Conservation (phyloP, 2,797 vertebrate genomes). For the Galaxias olidus region DNA sequence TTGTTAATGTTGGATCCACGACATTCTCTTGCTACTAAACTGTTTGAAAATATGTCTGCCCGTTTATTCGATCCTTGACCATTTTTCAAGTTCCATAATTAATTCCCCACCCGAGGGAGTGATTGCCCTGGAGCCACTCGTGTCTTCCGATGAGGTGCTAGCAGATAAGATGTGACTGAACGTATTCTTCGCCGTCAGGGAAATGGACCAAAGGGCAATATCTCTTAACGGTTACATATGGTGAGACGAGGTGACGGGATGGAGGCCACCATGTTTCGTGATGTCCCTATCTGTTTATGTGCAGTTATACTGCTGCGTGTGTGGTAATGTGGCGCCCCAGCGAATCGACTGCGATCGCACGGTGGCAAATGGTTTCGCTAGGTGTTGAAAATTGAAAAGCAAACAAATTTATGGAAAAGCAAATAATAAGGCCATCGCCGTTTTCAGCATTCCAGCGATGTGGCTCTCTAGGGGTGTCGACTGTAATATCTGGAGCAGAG, state of each 20-base stretch:
- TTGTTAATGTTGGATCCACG: no score
- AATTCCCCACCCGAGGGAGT: slow-evolving; percentile 39
- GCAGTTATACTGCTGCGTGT: slow-evolving; percentile 45
- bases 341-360: slow-evolving; percentile 66
- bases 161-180: slow-evolving; percentile 49
- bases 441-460: slow-evolving; percentile 23
- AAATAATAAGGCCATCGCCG: slow-evolving; percentile 52
- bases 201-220: slow-evolving; percentile 67
- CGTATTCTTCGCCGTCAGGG: slow-evolving; percentile 48
- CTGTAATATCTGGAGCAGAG: slow-evolving; percentile 54
- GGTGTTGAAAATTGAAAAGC: slow-evolving; percentile 60
- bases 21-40: not conserved
- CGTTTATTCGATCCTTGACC: slow-evolving; percentile 46
- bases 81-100: slow-evolving; percentile 49
- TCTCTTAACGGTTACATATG: slow-evolving; percentile 66
- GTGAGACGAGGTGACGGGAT: slow-evolving; percentile 57
- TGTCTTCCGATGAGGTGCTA: slow-evolving; percentile 37
- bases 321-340: slow-evolving; percentile 50
- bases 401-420: slow-evolving; percentile 50
- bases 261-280: slow-evolving; percentile 56
- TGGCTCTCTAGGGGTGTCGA: slow-evolving; percentile 50
- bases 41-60: slow-evolving; percentile 15
- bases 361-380: slow-evolving; percentile 63
- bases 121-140: slow-evolving; percentile 27
- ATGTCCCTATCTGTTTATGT: slow-evolving; percentile 53